Evolutionary conservation across 2,888 invertebrate genomes (phyloP).

Genomic region (Isoperla grammatica): DNA sequence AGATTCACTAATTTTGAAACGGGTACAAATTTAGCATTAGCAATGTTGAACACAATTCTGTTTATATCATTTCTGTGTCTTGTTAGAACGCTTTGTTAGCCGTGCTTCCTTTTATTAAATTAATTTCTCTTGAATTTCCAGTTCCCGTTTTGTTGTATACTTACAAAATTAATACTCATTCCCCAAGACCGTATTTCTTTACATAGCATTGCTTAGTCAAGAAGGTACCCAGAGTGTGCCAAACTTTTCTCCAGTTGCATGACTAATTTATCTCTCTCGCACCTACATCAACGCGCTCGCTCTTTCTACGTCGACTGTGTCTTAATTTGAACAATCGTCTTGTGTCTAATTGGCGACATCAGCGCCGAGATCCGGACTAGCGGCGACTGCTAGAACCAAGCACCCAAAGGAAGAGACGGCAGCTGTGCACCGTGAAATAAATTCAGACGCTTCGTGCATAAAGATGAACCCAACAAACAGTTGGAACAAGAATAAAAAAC

Average conservation of each 20-base stretch:
- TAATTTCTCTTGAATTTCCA: too few relatives aligned
- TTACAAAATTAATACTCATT: too few relatives aligned
- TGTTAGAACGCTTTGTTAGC: too few relatives aligned
- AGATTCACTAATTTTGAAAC: too few relatives aligned
- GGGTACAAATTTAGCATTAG: too few relatives aligned
- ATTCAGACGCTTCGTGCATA: constrained; percentile 11
- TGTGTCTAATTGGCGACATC: constrained; percentile 14
- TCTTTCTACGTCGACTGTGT: background rate
- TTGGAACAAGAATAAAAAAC: background rate
- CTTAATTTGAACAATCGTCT: constrained; percentile 12
- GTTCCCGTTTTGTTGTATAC: too few relatives aligned
- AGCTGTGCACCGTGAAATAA: background rate
- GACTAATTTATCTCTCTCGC: constrained; percentile 1
- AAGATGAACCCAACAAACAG: constrained; percentile 1
- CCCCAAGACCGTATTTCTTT: too few relatives aligned
- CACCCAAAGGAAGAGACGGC: background rate
- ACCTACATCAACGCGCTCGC: background rate
- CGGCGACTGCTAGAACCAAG: background rate
- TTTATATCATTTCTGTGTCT: too few relatives aligned
- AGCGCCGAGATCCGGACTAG: background rate
- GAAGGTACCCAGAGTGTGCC: background rate
- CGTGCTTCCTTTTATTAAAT: too few relatives aligned
- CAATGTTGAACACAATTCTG: too few relatives aligned
- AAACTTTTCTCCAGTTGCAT: background rate
- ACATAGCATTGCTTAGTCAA: too few relatives aligned